Percentiles rank a stretch among this genome's conserved stretches.
Evolutionary conservation across 2,113 vertebrate genomes (phyloP).

Genomic region (Sander vitreus): DNA sequence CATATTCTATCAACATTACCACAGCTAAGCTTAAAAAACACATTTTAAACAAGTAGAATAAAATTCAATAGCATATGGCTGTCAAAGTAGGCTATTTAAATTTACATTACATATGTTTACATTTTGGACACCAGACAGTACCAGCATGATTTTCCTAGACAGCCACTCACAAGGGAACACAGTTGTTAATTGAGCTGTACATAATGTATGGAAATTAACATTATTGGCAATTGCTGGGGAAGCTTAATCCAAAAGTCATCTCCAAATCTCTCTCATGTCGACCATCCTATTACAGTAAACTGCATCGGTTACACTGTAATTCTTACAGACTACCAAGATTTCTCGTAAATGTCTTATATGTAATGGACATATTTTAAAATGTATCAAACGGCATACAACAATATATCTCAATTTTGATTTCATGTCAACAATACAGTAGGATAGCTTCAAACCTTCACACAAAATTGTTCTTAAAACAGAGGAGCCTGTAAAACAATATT

Average conservation of each 20-base stretch:
- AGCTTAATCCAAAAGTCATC: constrained; percentile 14
- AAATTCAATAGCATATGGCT: not conserved
- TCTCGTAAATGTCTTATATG: too few species aligned
- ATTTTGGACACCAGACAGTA: not conserved
- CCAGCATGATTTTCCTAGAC: not conserved
- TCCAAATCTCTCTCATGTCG: not conserved
- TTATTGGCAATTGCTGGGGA: not conserved
- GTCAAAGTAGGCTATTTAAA: not conserved
- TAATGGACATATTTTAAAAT: too few species aligned
- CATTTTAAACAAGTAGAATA: too few species aligned
- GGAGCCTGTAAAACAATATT: not conserved
- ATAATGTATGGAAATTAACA: constrained; percentile 27
- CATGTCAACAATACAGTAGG: too few species aligned
- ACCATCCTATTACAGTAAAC: not conserved
- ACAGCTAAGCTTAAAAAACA: not conserved
- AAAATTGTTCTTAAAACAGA: not conserved
- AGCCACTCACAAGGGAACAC: too few species aligned
- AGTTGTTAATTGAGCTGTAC: not conserved
- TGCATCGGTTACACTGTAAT: not conserved
- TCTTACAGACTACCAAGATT: not conserved
- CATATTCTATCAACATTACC: not conserved
- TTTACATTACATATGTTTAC: not conserved
- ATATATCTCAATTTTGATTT: not conserved
- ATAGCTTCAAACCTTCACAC: not conserved
- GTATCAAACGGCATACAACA: too few species aligned